A percentile compares a stretch with the other conserved stretches of the same genome.
Conservation (phyloP, 2,888 invertebrate genomes). For the Cataglyphis cursor region DNA sequence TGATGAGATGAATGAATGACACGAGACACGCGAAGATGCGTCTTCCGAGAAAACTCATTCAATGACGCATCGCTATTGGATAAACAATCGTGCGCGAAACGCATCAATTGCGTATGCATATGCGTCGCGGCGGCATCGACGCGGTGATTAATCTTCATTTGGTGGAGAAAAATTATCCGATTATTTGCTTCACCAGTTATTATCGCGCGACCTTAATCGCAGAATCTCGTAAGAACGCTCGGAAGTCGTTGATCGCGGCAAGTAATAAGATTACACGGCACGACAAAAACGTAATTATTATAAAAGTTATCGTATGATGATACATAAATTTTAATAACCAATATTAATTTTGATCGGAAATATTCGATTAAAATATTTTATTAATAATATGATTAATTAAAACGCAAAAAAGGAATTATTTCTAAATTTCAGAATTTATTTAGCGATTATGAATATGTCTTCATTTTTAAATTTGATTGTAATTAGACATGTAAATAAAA, state of each 20-base stretch:
- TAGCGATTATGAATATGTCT: not conserved
- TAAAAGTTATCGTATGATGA: too few relatives aligned
- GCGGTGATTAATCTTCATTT: conserved; percentile 23
- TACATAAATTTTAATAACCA: not conserved
- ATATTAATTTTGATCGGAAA: not conserved
- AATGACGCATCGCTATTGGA: not conserved
- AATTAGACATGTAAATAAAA: too few relatives aligned
- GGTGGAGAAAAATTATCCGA: not conserved
- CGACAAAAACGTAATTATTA: too few relatives aligned
- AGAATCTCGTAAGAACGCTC: conserved; percentile 7
- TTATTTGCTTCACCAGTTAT: not conserved
- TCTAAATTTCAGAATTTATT: not conserved
- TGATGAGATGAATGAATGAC: conserved; percentile 76
- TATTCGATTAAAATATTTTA: not conserved
- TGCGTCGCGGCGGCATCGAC: not conserved
- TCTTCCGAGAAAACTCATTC: conserved; percentile 28
- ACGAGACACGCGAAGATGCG: not conserved
- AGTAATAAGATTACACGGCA: conserved; percentile 22
- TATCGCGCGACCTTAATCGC: not conserved
- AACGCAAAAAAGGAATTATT: not conserved
- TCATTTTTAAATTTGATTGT: not conserved
- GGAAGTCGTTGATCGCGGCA: conserved; percentile 3
- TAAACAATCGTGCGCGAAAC: conserved; percentile 33
- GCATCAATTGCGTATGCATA: conserved; percentile 19
- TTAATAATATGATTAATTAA: not conserved